Percentiles rank a stretch among this genome's conserved stretches.
These are phyloP conservation scores for Haliclona indistincta DNA, from an alignment of 37 sponge, comb jelly and placozoan genomes.

Conservation along the genomic window DNA sequence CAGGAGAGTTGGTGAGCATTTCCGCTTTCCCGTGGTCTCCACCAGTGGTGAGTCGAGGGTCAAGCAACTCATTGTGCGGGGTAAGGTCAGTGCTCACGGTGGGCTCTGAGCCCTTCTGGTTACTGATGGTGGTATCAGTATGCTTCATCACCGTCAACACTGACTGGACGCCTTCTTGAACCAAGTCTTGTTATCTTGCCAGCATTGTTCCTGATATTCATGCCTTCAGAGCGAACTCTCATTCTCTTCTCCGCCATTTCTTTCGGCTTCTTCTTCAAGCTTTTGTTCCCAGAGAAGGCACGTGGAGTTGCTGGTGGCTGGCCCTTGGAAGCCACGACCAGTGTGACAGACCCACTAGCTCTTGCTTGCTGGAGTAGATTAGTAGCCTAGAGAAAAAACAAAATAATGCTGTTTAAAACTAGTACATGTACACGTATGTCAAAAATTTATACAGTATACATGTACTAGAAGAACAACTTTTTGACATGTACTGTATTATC, in stretches of 20 bases:
- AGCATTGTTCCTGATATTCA: constrained; percentile 1
- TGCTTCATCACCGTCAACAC: constrained; percentile 53
- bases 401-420: too few relatives aligned
- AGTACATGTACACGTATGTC: too few relatives aligned
- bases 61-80: too few relatives aligned
- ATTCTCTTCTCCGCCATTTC: constrained; percentile 4
- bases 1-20: too few relatives aligned
- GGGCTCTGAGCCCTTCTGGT: not conserved
- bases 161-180: constrained; percentile 39
- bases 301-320: not conserved
- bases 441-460: not conserved
- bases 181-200: not conserved
- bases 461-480: not conserved
- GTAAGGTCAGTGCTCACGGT: too few relatives aligned
- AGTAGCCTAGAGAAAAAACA: not conserved
- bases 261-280: not conserved
- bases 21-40: too few relatives aligned
- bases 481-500: not conserved
- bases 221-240: constrained; percentile 5
- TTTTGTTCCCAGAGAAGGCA: not conserved
- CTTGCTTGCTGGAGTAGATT: constrained; percentile 5
- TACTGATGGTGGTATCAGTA: not conserved
- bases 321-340: constrained; percentile 34
- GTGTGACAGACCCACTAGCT: constrained; percentile 27
- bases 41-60: too few relatives aligned